These are phyloP conservation scores for Clinocottus analis DNA, from an alignment of 2,113 vertebrate species.

Conservation along the genomic window DNA sequence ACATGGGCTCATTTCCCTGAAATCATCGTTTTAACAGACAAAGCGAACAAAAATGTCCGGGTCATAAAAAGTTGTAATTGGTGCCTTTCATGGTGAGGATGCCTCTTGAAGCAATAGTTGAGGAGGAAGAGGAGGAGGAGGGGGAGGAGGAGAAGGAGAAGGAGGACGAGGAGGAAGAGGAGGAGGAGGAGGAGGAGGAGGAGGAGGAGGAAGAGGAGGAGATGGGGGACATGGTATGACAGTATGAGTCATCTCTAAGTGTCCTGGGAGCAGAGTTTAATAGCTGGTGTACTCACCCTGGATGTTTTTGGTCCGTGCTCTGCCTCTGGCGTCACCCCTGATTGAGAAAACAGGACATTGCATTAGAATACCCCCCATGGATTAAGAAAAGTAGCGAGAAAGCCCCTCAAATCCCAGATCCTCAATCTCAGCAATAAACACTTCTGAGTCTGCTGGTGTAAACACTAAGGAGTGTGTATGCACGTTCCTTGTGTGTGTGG, in stretches of 20 bases:
- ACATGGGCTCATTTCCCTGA: constrained; percentile 49
- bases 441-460: not conserved
- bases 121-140: not conserved
- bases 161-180: not conserved
- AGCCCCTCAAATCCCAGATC: not conserved
- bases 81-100: constrained; percentile 31
- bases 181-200: not conserved
- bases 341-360: constrained; percentile 37
- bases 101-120: constrained; percentile 19
- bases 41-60: constrained; percentile 19
- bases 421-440: constrained; percentile 22
- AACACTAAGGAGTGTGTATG: not conserved
- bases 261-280: constrained; percentile 41
- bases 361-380: not conserved
- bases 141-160: constrained; percentile 1
- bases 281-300: constrained; percentile 23
- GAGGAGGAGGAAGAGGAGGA: not conserved
- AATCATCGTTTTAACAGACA: constrained; percentile 27
- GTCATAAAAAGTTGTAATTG: constrained; percentile 38
- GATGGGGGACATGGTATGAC: too few species aligned
- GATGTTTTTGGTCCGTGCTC: constrained; percentile 21
- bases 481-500: not conserved
- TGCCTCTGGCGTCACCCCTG: constrained; percentile 18
- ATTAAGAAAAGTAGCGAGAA: constrained; percentile 1
- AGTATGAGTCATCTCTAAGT: constrained; percentile 56